phyloP scores from a whole-genome alignment of 1,140 invertebrate genomes.

The Lysiphlebus fabarum region DNA sequence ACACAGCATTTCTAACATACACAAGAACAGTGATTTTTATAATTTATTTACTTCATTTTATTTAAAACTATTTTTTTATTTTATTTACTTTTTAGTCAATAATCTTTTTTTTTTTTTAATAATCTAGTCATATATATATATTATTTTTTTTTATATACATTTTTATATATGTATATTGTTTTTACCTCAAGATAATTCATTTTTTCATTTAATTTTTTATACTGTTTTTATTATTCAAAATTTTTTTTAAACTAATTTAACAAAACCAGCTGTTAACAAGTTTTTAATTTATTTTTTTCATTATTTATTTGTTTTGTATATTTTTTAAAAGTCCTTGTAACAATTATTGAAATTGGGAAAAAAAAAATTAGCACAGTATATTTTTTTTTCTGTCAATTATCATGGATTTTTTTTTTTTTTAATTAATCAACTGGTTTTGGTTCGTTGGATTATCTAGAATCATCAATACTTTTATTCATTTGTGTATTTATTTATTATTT shows the following conservation, averaged over 20 bases:
- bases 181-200: no score
- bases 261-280: no score
- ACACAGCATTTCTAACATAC: not conserved
- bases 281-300: no score
- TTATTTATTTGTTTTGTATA: no score
- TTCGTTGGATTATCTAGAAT: conserved; percentile 24
- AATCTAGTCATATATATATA: conserved; percentile 11
- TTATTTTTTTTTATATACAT: conserved; percentile 5
- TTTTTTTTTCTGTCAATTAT: not conserved
- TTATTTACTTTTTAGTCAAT: no score
- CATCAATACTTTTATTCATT: conserved; percentile 3
- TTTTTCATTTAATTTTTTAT: not conserved
- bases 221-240: no score
- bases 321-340: no score
- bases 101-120: conserved; percentile 6
- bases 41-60: conserved; percentile 23
- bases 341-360: no score
- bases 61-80: conserved; percentile 24
- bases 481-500: not conserved
- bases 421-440: conserved; percentile 7
- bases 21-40: not conserved
- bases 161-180: not conserved
- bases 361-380: not conserved
- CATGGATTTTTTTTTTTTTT: not conserved
- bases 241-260: no score